Evolutionary conservation across 2,888 invertebrate species (phyloP).

Genomic region (Lasioglossum malachurum): DNA sequence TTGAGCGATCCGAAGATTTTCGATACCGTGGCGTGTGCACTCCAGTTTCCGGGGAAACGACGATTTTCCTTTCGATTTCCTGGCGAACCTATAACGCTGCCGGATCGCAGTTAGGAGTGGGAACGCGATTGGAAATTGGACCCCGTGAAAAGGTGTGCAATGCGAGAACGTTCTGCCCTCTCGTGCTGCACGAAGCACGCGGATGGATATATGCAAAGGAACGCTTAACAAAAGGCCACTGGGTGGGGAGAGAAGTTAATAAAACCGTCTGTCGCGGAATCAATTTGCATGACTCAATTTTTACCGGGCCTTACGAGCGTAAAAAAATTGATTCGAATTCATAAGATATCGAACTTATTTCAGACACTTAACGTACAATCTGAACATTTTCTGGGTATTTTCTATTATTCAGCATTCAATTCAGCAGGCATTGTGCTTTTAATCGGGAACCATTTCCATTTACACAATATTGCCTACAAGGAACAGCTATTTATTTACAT

Average conservation of each 20-base stretch:
- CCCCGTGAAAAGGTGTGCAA: constrained; percentile 2
- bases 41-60: constrained; percentile 49
- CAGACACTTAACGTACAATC: background rate
- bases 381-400: too few species aligned
- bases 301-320: background rate
- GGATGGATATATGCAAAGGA: constrained; percentile 2
- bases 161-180: background rate
- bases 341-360: background rate
- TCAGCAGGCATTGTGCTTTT: too few species aligned
- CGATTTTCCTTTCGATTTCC: constrained; percentile 66
- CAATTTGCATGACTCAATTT: background rate
- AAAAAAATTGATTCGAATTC: background rate
- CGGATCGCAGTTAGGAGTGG: constrained; percentile 40
- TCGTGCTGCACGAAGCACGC: background rate
- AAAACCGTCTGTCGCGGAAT: background rate
- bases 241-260: background rate
- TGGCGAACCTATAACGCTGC: constrained; percentile 33
- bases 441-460: too few species aligned
- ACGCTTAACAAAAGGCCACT: background rate
- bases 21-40: constrained; percentile 58
- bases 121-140: constrained; percentile 48
- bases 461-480: too few species aligned
- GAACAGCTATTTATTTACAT: too few species aligned
- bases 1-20: constrained; percentile 44
- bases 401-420: too few species aligned